Base-by-base conservation (phyloP, 2,888 invertebrate species). In the Pegoplata infirma region DNA sequence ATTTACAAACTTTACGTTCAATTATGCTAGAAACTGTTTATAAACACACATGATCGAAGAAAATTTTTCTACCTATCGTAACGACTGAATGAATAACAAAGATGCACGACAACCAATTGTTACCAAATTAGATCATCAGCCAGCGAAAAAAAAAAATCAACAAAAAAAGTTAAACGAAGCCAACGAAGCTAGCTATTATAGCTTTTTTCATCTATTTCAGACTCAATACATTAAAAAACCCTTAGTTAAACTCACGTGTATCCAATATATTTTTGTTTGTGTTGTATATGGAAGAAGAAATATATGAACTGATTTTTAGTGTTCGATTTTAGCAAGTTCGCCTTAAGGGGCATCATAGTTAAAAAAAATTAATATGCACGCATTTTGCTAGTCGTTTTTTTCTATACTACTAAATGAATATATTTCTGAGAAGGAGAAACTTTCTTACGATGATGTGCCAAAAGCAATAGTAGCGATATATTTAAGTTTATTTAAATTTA, bases 81-180 rank as follows among this genome's bases (percentile, higher is more conserved):
- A 76, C 71, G 68, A 80, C 40, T 69, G 58, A 73, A 47, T 73
- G 64, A 80, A 78, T 64, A 59, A 63, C 72, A 66, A 76, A 81
- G 79, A 80, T 81, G 82, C 82, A 87, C 87, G 86, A 87, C 86
- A 87, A 86, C 86, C 86, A 87, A 86, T 85, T 87, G 86, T 86
- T 86, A 86, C 87, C 86, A 86, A 87, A 87, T 87, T 87, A 87
- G 87, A 87, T 87, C 87, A 87, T 87, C 87, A 86, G 84, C 81
- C 78, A 49, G 55, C 3, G 10, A n/a, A 40, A 6, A n/a, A 16
- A 16, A n/a, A n/a, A n/a, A n/a, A n/a, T n/a, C n/a, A n/a, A n/a
- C 49, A 25, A n/a, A 16, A 4, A 17, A 53, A 46, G 56, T 76
- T 58, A 59, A 61, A 76, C 61, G 51, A 47, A 49, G 36, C n/a